Evolutionary conservation across 2,888 invertebrate genomes (phyloP).

Genomic region (Icerya purchasi): DNA sequence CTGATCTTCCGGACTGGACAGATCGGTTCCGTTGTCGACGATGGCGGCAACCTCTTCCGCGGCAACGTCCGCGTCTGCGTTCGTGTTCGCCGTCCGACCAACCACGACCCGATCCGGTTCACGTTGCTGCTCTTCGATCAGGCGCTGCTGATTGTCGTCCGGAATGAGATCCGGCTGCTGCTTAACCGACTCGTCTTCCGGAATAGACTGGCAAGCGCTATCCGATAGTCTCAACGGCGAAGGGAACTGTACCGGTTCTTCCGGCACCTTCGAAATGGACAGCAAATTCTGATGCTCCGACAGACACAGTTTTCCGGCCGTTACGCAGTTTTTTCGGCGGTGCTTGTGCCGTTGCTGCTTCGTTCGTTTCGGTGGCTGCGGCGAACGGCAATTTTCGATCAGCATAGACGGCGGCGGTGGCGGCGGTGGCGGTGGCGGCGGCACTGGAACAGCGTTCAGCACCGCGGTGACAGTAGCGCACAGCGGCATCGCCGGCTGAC

Average conservation of each 20-base stretch:
- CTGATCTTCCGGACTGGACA: conserved; percentile 27
- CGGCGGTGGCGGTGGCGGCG: not conserved
- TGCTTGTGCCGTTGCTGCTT: conserved; percentile 12
- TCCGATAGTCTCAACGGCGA: not conserved
- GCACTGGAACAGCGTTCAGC: conserved; percentile 6
- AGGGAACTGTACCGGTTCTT: not conserved
- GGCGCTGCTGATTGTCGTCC: not conserved
- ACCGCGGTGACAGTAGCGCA: conserved; percentile 8
- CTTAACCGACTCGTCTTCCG: not conserved
- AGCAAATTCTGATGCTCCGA: too few relatives aligned
- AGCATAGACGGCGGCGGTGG: not conserved
- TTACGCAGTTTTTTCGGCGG: not conserved
- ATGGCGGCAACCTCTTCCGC: not conserved
- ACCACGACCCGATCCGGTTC: not conserved
- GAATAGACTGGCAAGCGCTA: not conserved
- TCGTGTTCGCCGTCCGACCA: conserved; percentile 1
- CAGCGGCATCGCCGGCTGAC: conserved; percentile 2
- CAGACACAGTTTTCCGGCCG: too few relatives aligned
- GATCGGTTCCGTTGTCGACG: not conserved
- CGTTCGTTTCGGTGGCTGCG: conserved; percentile 13
- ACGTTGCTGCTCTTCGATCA: not conserved
- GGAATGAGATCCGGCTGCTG: not conserved
- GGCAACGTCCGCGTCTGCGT: conserved; percentile 1
- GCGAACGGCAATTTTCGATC: conserved; percentile 3
- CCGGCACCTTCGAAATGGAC: not conserved